Conservation (phyloP, 2,888 invertebrate genomes). For the Dryadula phaetusa region DNA sequence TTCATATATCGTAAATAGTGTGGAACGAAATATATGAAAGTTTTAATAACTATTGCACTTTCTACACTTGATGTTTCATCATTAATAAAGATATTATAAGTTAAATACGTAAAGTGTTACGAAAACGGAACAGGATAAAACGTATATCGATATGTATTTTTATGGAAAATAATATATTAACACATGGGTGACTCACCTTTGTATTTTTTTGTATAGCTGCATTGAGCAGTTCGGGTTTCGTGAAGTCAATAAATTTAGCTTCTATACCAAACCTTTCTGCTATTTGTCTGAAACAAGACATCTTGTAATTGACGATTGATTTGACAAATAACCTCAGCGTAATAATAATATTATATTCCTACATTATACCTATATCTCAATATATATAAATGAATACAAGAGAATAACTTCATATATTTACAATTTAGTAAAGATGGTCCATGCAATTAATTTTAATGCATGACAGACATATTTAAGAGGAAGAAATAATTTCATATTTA, state of each 20-base stretch:
- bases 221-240: slow-evolving; percentile 86
- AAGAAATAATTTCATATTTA: too few relatives aligned
- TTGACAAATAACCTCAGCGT: too few relatives aligned
- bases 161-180: slow-evolving; percentile 28
- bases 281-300: slow-evolving; percentile 82
- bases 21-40: background rate
- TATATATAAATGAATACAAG: too few relatives aligned
- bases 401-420: too few relatives aligned
- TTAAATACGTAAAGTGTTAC: background rate
- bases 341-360: too few relatives aligned
- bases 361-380: too few relatives aligned
- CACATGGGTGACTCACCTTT: slow-evolving; percentile 85
- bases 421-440: too few relatives aligned
- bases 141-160: background rate
- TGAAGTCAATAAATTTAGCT: slow-evolving; percentile 91
- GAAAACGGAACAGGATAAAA: slow-evolving; percentile 10
- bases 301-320: too few relatives aligned
- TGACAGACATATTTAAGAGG: too few relatives aligned
- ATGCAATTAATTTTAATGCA: too few relatives aligned
- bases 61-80: background rate
- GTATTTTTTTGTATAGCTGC: slow-evolving; percentile 91
- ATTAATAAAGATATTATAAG: background rate
- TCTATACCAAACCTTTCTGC: slow-evolving; percentile 87
- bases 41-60: background rate
- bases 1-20: slow-evolving; percentile 3